These are phyloP conservation scores for Dynastes grantii DNA, from an alignment of 2,888 invertebrate species.

Conservation along the genomic window DNA sequence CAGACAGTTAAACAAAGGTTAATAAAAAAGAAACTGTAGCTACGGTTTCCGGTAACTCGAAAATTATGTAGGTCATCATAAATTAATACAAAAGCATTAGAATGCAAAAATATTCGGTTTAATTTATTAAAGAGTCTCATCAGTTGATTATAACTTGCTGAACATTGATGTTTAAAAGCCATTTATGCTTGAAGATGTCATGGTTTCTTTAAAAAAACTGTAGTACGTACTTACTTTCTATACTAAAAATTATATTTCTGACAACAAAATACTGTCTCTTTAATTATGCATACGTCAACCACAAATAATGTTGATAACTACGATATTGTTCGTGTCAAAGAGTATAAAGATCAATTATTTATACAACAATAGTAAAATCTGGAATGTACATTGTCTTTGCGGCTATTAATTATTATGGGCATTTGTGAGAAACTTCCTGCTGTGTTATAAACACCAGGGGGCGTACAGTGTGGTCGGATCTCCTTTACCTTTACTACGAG, in stretches of 20 bases:
- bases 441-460: conserved; percentile 53
- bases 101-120: no score
- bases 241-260: not conserved
- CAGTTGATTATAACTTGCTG: no score
- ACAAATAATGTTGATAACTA: not conserved
- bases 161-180: no score
- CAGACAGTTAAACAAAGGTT: no score
- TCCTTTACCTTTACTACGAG: conserved; percentile 52
- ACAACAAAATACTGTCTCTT: not conserved
- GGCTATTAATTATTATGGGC: conserved; percentile 56
- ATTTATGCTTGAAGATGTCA: no score
- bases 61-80: no score
- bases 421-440: conserved; percentile 53
- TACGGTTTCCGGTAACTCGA: no score
- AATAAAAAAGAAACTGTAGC: no score
- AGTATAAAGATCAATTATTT: conserved; percentile 52
- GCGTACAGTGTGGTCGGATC: conserved; percentile 54
- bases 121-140: no score
- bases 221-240: no score
- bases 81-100: no score
- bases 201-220: no score
- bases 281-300: not conserved
- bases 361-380: conserved; percentile 50
- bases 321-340: not conserved
- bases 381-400: conserved; percentile 54